These are phyloP conservation scores for Bovichtus variegatus DNA, from an alignment of 2,797 vertebrate genomes.

Conservation along the genomic window DNA sequence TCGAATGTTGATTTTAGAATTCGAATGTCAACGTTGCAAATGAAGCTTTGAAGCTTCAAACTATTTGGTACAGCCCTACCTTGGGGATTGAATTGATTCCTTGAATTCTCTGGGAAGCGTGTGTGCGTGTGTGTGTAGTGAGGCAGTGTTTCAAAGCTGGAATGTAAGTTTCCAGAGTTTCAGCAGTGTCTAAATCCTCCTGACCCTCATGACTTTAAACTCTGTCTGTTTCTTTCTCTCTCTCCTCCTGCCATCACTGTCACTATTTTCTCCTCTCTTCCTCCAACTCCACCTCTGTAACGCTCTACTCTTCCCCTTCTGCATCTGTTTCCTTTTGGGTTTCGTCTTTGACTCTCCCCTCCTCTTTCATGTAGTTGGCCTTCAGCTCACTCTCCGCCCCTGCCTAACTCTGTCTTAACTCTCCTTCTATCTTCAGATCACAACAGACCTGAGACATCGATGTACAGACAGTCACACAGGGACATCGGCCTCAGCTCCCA, in stretches of 20 bases:
- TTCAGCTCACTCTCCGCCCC: not conserved
- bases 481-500: constrained; percentile 97
- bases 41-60: too few relatives aligned
- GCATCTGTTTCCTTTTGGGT: not conserved
- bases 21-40: too few relatives aligned
- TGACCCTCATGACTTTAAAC: constrained; percentile 54
- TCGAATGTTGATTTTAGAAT: too few relatives aligned
- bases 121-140: constrained; percentile 3
- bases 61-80: too few relatives aligned
- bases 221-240: constrained; percentile 24
- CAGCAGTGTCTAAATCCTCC: constrained; percentile 49
- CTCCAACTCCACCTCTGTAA: constrained; percentile 2
- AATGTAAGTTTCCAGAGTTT: constrained; percentile 67
- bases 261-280: not conserved
- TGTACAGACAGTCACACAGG: constrained; percentile 99
- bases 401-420: constrained; percentile 5
- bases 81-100: constrained; percentile 13
- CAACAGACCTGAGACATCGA: constrained; percentile 96
- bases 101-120: constrained; percentile 21
- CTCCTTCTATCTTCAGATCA: constrained; percentile 87
- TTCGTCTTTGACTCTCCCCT: not conserved
- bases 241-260: constrained; percentile 10
- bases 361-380: constrained; percentile 1
- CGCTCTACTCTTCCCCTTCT: not conserved
- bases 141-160: constrained; percentile 55